Evolutionary conservation across 2,888 invertebrate genomes (phyloP).

Genomic region (Gymnoscelis rufifasciata): DNA sequence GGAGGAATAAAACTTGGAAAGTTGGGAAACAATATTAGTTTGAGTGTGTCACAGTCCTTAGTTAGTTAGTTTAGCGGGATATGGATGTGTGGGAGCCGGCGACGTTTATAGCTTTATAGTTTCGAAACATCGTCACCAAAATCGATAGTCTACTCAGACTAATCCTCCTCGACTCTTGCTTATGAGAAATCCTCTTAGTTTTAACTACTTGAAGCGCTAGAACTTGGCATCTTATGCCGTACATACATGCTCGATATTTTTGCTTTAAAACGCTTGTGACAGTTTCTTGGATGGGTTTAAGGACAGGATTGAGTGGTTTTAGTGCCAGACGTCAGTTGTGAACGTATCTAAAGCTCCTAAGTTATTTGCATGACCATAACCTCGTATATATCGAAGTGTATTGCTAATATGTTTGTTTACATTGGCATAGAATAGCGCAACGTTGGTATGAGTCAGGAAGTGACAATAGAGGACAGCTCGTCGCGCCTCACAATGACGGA

Average conservation of each 20-base stretch:
- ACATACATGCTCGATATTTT: slow-evolving; percentile 12
- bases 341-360: not conserved
- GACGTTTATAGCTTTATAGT: slow-evolving; percentile 37
- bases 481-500: slow-evolving; percentile 57
- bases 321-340: not conserved
- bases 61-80: slow-evolving; percentile 24
- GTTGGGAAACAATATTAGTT: slow-evolving; percentile 37
- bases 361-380: no score
- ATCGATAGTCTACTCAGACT: slow-evolving; percentile 49
- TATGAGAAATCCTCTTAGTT: slow-evolving; percentile 33
- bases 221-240: slow-evolving; percentile 29
- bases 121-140: slow-evolving; percentile 30
- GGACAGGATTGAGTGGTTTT: not conserved
- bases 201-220: slow-evolving; percentile 37
- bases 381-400: not conserved
- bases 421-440: slow-evolving; percentile 18
- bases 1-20: slow-evolving; percentile 24
- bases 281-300: slow-evolving; percentile 10
- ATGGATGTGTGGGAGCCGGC: slow-evolving; percentile 24
- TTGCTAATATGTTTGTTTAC: slow-evolving; percentile 8
- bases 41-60: slow-evolving; percentile 23
- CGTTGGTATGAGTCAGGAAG: slow-evolving; percentile 43
- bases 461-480: slow-evolving; percentile 58
- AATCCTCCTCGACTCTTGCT: slow-evolving; percentile 34
- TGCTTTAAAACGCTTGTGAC: slow-evolving; percentile 13